Evolutionary conservation across 2,797 vertebrate genomes (phyloP).

Genomic region (Scolopax rusticola): DNA sequence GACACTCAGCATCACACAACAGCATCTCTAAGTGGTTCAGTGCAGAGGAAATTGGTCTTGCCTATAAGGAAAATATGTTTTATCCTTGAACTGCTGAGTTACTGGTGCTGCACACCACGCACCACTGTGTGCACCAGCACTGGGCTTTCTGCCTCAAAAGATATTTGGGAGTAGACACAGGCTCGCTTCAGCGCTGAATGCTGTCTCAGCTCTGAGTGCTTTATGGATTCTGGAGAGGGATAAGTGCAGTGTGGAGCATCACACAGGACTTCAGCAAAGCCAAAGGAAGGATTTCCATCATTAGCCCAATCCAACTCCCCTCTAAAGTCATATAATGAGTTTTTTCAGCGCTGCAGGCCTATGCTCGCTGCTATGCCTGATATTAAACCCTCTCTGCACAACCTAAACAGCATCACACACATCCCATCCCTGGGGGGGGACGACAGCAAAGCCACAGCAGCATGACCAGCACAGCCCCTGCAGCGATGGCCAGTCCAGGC

Average conservation of each 20-base stretch:
- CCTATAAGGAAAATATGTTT: background rate
- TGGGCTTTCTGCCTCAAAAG: background rate
- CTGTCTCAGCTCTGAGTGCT: background rate
- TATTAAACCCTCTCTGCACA: background rate
- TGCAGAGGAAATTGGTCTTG: background rate
- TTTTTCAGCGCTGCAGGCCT: background rate
- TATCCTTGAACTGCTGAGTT: background rate
- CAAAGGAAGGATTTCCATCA: background rate
- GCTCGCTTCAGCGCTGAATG: background rate
- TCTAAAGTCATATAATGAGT: background rate
- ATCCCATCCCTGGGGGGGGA: background rate
- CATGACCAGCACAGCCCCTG: rapidly evolving
- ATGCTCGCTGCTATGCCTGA: background rate
- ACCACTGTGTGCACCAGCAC: rapidly evolving
- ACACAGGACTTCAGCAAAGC: background rate
- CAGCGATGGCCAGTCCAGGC: rapidly evolving
- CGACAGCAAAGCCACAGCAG: background rate
- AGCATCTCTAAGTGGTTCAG: background rate
- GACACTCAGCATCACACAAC: background rate
- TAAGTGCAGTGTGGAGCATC: background rate
- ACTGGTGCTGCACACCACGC: background rate
- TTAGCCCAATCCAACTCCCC: background rate
- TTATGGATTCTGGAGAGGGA: background rate
- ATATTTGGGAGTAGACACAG: background rate
- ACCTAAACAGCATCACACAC: background rate